phyloP scores from a whole-genome alignment of 2,888 invertebrate genomes.

The Papilio elwesi region DNA sequence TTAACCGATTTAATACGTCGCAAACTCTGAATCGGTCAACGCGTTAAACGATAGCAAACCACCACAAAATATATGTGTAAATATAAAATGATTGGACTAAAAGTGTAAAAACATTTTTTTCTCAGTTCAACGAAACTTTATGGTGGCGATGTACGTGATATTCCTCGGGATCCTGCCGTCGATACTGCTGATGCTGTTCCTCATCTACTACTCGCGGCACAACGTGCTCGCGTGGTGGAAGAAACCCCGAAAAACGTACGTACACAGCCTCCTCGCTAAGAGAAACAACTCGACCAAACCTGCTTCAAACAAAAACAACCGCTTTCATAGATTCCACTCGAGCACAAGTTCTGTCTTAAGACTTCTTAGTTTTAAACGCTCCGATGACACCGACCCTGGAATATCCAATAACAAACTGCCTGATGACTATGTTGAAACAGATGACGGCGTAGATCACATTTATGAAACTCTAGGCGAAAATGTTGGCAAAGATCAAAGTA shows the following conservation, averaged over 20 bases:
- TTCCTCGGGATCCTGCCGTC: conserved; percentile 94
- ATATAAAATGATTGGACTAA: no score
- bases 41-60: no score
- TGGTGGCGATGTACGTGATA: conserved; percentile 93
- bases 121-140: conserved; percentile 89
- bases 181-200: conserved; percentile 86
- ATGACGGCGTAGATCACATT: conserved; percentile 40
- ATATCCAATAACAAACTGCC: conserved; percentile 19
- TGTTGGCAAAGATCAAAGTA: conserved; percentile 36
- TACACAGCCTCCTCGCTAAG: conserved; percentile 57
- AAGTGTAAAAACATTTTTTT: conserved; percentile 42
- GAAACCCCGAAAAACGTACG: conserved; percentile 81
- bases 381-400: conserved; percentile 6
- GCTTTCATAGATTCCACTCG: conserved; percentile 48
- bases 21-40: no score
- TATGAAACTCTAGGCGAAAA: conserved; percentile 43
- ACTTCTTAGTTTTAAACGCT: conserved; percentile 45
- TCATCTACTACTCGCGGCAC: conserved; percentile 90
- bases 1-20: no score
- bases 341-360: conserved; percentile 42
- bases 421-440: conserved; percentile 4
- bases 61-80: no score
- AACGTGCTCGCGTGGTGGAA: conserved; percentile 84
- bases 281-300: conserved; percentile 33
- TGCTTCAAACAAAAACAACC: conserved; percentile 39